Conservation (phyloP, 2,113 vertebrate genomes). For the Equus przewalskii region DNA sequence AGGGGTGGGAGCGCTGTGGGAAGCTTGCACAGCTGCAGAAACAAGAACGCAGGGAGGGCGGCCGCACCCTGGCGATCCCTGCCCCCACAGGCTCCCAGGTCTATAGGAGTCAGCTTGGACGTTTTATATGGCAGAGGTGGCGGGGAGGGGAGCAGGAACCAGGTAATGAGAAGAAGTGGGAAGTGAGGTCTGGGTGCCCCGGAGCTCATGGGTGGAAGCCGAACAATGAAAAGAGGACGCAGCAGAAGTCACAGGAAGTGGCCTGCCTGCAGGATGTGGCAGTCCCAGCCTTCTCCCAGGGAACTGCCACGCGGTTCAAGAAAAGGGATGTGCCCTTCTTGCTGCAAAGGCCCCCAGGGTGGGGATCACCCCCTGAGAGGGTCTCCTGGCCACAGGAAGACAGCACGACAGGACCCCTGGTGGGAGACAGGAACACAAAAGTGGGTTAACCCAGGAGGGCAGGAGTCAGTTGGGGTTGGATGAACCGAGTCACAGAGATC, state of each 20-base stretch:
- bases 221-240: not conserved
- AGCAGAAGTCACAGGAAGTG: not conserved
- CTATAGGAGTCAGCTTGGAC: not conserved
- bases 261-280: not conserved
- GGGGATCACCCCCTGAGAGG: not conserved
- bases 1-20: not conserved
- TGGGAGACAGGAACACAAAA: conserved; percentile 38
- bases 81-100: not conserved
- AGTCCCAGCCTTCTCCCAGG: not conserved
- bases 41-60: too few relatives aligned
- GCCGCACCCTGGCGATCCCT: accelerated
- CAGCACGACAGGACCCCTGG: conserved; percentile 59
- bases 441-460: not conserved
- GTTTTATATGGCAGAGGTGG: not conserved
- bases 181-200: not conserved
- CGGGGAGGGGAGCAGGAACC: too few relatives aligned
- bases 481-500: not conserved
- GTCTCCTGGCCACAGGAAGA: conserved; percentile 57
- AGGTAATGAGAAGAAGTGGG: not conserved
- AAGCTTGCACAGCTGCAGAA: not conserved
- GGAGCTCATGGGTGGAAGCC: not conserved
- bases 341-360: not conserved
- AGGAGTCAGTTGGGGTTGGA: not conserved
- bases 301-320: not conserved
- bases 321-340: not conserved